Evolutionary conservation across 2,113 vertebrate genomes (phyloP), one percentile per base, ranked within the genome.

Genomic region (Egretta garzetta): DNA sequence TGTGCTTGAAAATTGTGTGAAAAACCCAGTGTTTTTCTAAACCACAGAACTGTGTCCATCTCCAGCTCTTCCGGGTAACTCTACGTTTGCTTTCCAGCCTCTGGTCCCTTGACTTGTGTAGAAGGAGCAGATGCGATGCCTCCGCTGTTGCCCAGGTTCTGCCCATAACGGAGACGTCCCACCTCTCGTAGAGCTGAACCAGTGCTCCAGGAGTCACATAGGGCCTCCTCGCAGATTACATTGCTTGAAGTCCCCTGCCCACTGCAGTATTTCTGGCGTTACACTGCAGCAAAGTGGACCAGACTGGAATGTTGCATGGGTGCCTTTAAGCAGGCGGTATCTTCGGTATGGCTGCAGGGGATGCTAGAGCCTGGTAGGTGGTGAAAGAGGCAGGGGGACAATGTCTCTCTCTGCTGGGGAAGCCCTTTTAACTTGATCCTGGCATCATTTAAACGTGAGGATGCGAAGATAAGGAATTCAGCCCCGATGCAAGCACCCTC

Each of bases 1-100:
- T 99, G 98, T 99, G 99, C 99, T 99, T 99, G 98, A 99, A 98
- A 96, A 96, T 43, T 76, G 96, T 97, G 97, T 98, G 96, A 95
- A 96, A 95, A 93, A 94, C 86, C 50, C 71, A 74, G 86, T 96
- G 88, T 97, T 96, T 87, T 96, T 80, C 95, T 97, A 62, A 94
- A 90, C 66, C 3, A 2, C 32, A 95, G 75, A 96, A 74, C 24
- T 80, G 53, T 96, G 80, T 97, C 75, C 3, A 50, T 93, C 94
- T 50, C 49, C 52, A 39, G 64, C 50, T 94, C 6, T 59, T 49
- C 4, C 4, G 1, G 62, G 76, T 86, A 87, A 80, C 60, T 55
- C 56, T 50, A 7, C 8, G 0, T 72, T 62, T 74, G 23, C 80
- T 96, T 79, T 35, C 71, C 80, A 72, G 63, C 30, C 37, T 32